Percentiles rank a stretch among this genome's conserved stretches.
phyloP scores from a whole-genome alignment of 2,113 vertebrate species.

The Puma concolor region DNA sequence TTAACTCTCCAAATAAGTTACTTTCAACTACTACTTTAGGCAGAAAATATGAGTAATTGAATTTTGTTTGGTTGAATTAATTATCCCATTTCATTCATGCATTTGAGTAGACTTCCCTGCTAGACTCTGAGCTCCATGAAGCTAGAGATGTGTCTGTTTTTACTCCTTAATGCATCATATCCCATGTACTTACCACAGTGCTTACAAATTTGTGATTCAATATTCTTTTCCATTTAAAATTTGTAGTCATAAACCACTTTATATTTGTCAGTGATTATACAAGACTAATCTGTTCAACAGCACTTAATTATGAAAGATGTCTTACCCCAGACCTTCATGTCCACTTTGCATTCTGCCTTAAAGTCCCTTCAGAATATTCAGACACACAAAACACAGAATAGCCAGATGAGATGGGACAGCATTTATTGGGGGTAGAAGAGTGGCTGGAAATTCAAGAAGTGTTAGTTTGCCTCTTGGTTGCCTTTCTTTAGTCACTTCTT shows the following conservation, averaged over 20 bases:
- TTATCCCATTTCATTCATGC: neutral
- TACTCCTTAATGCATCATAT: neutral
- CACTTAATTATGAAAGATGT: neutral
- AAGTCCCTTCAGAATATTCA: neutral
- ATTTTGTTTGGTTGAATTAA: slow-evolving; percentile 18
- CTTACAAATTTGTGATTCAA: neutral
- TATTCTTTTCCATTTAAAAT: neutral
- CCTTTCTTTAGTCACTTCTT: neutral
- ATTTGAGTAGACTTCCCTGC: neutral
- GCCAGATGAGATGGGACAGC: neutral
- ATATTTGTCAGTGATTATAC: neutral
- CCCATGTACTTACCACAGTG: neutral
- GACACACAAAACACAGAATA: neutral
- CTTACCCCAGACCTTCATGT: neutral
- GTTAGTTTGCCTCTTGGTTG: neutral
- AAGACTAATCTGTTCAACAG: neutral
- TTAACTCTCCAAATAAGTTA: neutral
- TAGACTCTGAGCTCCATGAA: neutral
- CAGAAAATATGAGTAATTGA: neutral
- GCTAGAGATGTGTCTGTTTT: neutral
- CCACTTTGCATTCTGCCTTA: neutral
- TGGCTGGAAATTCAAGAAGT: neutral
- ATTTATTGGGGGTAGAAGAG: neutral
- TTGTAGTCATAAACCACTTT: neutral
- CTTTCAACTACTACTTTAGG: neutral